These are phyloP conservation scores for Peromyscus attwateri DNA, from an alignment of 2,797 vertebrate genomes.

Conservation along the genomic window DNA sequence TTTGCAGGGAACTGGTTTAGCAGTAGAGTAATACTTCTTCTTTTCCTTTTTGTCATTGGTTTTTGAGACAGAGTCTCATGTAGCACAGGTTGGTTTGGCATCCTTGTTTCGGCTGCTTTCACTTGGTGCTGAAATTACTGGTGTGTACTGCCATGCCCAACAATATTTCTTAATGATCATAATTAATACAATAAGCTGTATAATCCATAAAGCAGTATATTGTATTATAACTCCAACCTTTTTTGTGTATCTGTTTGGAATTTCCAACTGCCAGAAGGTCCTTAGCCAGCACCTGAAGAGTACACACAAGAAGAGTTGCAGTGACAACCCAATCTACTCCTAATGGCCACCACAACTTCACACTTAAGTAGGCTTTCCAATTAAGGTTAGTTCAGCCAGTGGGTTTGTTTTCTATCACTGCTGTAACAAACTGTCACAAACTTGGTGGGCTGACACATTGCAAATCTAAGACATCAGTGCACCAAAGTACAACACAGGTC, in stretches of 20 bases:
- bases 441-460: not conserved
- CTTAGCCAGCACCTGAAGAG: not conserved
- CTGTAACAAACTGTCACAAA: not conserved
- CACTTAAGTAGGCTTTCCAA: not conserved
- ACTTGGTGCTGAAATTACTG: not conserved
- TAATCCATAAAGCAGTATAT: not conserved
- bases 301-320: not conserved
- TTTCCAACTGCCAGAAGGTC: not conserved
- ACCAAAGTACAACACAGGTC: not conserved
- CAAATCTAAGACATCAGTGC: not conserved
- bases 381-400: not conserved
- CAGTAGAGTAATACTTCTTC: not conserved
- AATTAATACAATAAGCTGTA: not conserved
- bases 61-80: not conserved
- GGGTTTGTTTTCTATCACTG: constrained; percentile 5
- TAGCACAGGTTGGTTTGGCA: not conserved
- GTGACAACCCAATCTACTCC: not conserved
- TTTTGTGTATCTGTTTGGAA: not conserved
- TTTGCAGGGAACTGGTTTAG: constrained; percentile 12
- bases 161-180: not conserved
- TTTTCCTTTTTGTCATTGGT: not conserved
- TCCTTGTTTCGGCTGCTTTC: not conserved
- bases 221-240: not conserved
- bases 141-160: not conserved
- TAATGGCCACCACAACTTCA: not conserved